Conservation (phyloP, 2,888 invertebrate species). For the Macropis europaea region DNA sequence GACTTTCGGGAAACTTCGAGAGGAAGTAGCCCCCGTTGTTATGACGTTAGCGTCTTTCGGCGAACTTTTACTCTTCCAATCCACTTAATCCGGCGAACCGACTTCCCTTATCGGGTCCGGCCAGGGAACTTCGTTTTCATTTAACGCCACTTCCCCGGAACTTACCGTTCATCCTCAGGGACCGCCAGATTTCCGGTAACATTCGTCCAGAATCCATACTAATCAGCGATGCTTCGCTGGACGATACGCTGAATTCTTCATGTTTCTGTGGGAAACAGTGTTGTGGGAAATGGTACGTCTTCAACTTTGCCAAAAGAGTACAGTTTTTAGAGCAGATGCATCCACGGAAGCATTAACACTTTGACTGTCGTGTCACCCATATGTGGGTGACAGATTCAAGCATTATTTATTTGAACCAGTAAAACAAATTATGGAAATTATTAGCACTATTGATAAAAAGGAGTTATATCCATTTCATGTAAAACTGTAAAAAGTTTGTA, state of each 20-base stretch:
- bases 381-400: too few relatives aligned
- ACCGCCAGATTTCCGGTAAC: slow-evolving; percentile 17
- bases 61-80: slow-evolving; percentile 61
- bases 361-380: too few relatives aligned
- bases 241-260: not conserved
- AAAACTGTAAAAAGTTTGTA: too few relatives aligned
- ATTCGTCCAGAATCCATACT: not conserved
- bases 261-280: too few relatives aligned
- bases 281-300: too few relatives aligned
- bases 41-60: slow-evolving; percentile 49
- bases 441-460: too few relatives aligned
- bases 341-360: too few relatives aligned
- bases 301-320: too few relatives aligned
- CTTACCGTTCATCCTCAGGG: not conserved
- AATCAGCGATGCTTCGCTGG: not conserved
- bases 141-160: slow-evolving; percentile 28
- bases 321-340: too few relatives aligned
- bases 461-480: too few relatives aligned
- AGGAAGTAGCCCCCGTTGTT: slow-evolving; percentile 43
- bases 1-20: slow-evolving; percentile 48
- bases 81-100: slow-evolving; percentile 54
- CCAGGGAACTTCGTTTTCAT: slow-evolving; percentile 46
- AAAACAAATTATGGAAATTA: too few relatives aligned
- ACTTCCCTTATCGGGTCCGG: slow-evolving; percentile 49
- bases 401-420: too few relatives aligned